These are phyloP conservation scores for Aphis craccivora DNA, from an alignment of 1,140 invertebrate genomes.

Conservation along the genomic window DNA sequence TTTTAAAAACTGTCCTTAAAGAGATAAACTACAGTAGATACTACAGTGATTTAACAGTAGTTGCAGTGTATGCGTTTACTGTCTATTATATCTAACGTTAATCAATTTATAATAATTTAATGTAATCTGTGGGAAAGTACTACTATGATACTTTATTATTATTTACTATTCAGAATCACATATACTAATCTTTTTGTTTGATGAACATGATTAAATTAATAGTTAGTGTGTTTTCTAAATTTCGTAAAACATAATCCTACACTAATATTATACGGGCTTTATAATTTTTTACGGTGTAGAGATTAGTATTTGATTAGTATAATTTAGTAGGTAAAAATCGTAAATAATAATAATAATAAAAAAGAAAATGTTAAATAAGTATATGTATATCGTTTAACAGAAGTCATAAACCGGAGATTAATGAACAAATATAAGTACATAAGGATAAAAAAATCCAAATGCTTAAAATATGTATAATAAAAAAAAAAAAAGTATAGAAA, in stretches of 20 bases:
- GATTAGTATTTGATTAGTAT: background rate
- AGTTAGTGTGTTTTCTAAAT: background rate
- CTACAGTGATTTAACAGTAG: no score
- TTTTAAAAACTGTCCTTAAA: no score
- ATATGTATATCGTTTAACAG: background rate
- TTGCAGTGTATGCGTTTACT: no score
- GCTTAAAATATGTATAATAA: background rate
- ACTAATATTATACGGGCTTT: background rate
- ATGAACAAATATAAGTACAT: background rate
- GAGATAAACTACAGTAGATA: no score
- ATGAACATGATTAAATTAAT: background rate
- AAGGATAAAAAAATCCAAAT: slow-evolving; percentile 9
- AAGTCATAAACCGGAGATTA: background rate
- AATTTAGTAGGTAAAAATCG: background rate
- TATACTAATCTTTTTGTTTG: no score
- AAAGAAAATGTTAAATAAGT: background rate
- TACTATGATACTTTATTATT: no score
- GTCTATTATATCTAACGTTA: no score
- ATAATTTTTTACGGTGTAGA: background rate
- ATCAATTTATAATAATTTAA: no score
- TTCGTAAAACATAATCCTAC: background rate
- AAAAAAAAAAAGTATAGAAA: background rate
- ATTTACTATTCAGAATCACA: no score
- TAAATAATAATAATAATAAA: background rate
- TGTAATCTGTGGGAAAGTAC: no score